Base-by-base conservation (phyloP, 2,797 vertebrate species). In the Semotilus atromaculatus region DNA sequence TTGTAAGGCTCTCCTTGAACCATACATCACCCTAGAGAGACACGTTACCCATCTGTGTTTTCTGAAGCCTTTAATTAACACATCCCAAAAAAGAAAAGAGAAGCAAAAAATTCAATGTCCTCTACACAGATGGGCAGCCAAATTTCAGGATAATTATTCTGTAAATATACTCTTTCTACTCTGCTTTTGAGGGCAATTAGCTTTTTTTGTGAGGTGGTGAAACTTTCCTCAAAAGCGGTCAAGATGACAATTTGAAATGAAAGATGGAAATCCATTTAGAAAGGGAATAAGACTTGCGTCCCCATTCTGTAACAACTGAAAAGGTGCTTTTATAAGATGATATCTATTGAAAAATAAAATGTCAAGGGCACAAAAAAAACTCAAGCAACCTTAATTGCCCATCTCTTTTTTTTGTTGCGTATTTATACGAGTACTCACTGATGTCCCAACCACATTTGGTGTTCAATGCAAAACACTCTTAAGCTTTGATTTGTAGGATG, bases 41-140 rank as follows among this genome's bases (percentile, higher is more conserved):
- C 93, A 92, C 92, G 93, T 93, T 95, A 93, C 94, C 95, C 95
- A 96, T 96, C 95, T 96, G 95, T 94, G 95, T 95, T 94, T 95
- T 96, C 94, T 95, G 94, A 94, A 94, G 95, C 94, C 94, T 95
- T 96, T 95, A 94, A 96, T 94, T 92, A 95, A 95, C 93, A 92
- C 94, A 93, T 94, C 91, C 91, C 93, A 95, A 95, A 95, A 94
- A 93, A 81, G 90, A 93, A 93, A 93, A 93, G 92, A 92, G 90
- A 89, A 94, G 80, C 85, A 93, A 94, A 93, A 88, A 94, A 94
- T 94, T 95, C 93, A 96, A 95, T 95, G 89, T 92, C 90, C 93
- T 92, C 93, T 91, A 91, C 93, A 93, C 94, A 96, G 94, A 96
- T 96, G 95, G 94, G 92, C 94, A 94, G 92, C 93, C 91, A 94